Evolutionary conservation across 2,797 vertebrate species (phyloP).

Genomic region (Sebastes paucispinis): DNA sequence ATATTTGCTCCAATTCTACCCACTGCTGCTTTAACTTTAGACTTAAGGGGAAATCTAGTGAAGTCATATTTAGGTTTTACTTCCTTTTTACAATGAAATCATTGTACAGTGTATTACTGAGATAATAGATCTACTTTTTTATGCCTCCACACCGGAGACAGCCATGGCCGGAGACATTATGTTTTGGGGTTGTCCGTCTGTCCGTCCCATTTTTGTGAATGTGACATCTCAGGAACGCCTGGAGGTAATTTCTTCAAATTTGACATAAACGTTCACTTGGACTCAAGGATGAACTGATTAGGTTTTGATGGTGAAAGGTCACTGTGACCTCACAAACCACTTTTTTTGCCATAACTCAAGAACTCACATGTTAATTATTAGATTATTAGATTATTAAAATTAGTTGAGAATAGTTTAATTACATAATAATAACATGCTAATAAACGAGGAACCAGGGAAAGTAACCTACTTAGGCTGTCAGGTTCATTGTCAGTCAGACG

Average conservation of each 20-base stretch:
- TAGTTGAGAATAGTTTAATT: background rate
- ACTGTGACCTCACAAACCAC: background rate
- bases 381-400: background rate
- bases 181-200: background rate
- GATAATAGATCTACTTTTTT: background rate
- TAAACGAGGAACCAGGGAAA: background rate
- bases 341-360: background rate
- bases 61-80: background rate
- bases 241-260: background rate
- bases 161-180: background rate
- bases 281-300: background rate
- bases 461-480: background rate
- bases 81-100: constrained; percentile 20
- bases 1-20: too few relatives aligned
- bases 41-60: background rate
- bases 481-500: background rate
- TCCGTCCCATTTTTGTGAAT: background rate
- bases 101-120: background rate
- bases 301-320: background rate
- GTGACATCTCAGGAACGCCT: background rate
- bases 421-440: background rate
- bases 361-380: background rate
- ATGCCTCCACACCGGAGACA: background rate
- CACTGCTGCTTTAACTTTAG: background rate
- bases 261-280: background rate